Evolutionary conservation across 2,113 vertebrate species (phyloP), one percentile per base, ranked within the genome.

Genomic region (Archocentrus centrarchus): DNA sequence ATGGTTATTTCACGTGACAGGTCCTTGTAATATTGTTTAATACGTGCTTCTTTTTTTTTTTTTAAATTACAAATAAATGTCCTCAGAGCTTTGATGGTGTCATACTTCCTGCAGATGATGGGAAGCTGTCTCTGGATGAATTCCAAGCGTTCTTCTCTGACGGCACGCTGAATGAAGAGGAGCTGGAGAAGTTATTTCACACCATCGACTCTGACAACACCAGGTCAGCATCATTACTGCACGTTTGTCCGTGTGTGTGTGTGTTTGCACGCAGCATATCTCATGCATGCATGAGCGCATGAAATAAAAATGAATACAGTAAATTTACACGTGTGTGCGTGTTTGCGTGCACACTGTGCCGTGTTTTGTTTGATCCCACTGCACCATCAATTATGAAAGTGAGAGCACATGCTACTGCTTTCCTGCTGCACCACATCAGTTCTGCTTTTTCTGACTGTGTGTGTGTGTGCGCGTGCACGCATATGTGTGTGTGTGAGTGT

Each of bases 61-160:
- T 68, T 68, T 27, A 22, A 22, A 30, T 68, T 50, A 1, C 41
- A 30, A 70, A 70, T 50, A 70, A 30, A 70, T 20, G 41, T 50
- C 9, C 41, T 50, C 9, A 73, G 50, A 32, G 27, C 44, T 53
- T 53, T 53, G 66, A n/a, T 73, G 27, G 2, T 73, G 0, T n/a
- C 0, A 11, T 20, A 11, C 59, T 57, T 73, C 93, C 3, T 81
- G 62, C 95, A 99, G 98, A 99, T 89, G 98, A 99, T 1, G 98
- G 98, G 62, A 99, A 98, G 90, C 94, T 99, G 89, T 99, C 98
- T 77, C 92, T 99, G 94, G 98, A 99, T 87, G 98, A 99, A 82
- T 99, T 99, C 94, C 98, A 98, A 94, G 97, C 98, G 17, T 99
- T 99, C 94, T 99, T 99, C 92, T 97, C 98, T 0, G 98, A 99